Evolutionary conservation across 2,888 invertebrate species (phyloP).

Genomic region (Limnephilus lunatus): DNA sequence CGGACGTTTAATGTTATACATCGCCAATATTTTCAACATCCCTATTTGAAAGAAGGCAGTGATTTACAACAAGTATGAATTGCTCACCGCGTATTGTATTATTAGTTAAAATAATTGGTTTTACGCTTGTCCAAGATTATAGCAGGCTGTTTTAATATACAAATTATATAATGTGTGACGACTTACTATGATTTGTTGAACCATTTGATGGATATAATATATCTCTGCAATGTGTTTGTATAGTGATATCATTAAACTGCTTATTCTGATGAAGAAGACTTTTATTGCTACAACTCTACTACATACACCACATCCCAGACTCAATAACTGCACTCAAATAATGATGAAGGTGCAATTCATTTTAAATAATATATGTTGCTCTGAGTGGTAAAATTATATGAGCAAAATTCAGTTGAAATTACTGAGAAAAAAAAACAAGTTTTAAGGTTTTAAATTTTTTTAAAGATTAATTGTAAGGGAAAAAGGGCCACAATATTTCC

Average conservation of each 20-base stretch:
- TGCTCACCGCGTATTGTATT: background rate
- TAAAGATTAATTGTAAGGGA: background rate
- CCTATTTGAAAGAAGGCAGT: conserved; percentile 28
- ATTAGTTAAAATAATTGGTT: background rate
- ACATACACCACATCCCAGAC: background rate
- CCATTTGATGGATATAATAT: conserved; percentile 25
- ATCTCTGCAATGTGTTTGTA: conserved; percentile 46
- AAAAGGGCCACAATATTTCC: background rate
- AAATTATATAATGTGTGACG: background rate
- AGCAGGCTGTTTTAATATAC: conserved; percentile 7
- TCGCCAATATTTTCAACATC: conserved; percentile 27
- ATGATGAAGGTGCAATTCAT: too few relatives aligned
- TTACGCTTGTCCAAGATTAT: background rate
- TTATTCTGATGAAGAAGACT: conserved; percentile 51
- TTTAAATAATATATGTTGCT: background rate
- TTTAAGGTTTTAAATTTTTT: background rate
- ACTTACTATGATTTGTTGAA: conserved; percentile 8
- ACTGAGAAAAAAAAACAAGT: background rate
- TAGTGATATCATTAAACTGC: conserved; percentile 56
- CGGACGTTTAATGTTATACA: background rate
- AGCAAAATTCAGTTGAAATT: background rate
- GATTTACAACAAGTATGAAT: background rate
- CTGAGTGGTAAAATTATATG: background rate
- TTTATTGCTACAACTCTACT: conserved; percentile 24
- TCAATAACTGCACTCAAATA: background rate